These are phyloP conservation scores for Pachliopta kotzebuea DNA, from an alignment of 2,888 invertebrate species.

Conservation along the genomic window DNA sequence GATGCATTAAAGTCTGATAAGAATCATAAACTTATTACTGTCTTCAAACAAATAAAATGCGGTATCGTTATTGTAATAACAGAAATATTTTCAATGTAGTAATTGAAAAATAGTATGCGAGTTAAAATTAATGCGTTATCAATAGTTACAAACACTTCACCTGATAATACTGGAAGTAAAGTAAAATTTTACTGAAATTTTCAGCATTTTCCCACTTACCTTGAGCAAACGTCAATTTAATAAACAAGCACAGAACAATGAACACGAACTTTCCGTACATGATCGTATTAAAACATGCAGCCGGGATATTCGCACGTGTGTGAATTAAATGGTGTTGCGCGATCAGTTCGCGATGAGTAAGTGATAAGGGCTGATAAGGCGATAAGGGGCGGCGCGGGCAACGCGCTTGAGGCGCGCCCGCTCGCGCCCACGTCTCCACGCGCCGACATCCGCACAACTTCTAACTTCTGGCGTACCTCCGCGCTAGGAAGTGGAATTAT, in stretches of 20 bases:
- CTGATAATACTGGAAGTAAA: not conserved
- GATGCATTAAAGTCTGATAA: conserved; percentile 62
- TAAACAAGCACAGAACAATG: conserved; percentile 52
- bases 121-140: not conserved
- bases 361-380: conserved; percentile 73
- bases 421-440: conserved; percentile 54
- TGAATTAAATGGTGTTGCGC: conserved; percentile 50
- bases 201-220: conserved; percentile 49
- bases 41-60: conserved; percentile 19
- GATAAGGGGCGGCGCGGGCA: conserved; percentile 50
- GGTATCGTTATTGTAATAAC: not conserved
- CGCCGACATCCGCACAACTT: conserved; percentile 62
- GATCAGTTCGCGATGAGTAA: conserved; percentile 71
- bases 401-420: conserved; percentile 46
- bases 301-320: conserved; percentile 54
- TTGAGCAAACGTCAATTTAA: conserved; percentile 56
- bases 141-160: not conserved
- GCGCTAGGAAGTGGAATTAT: conserved; percentile 21
- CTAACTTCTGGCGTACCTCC: conserved; percentile 38
- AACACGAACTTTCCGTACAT: conserved; percentile 52
- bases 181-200: conserved; percentile 29
- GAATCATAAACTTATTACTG: conserved; percentile 37
- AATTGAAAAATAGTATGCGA: not conserved
- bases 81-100: not conserved
- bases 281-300: conserved; percentile 50